Conservation (phyloP, 1,140 invertebrate species). For the Sipha flava region DNA sequence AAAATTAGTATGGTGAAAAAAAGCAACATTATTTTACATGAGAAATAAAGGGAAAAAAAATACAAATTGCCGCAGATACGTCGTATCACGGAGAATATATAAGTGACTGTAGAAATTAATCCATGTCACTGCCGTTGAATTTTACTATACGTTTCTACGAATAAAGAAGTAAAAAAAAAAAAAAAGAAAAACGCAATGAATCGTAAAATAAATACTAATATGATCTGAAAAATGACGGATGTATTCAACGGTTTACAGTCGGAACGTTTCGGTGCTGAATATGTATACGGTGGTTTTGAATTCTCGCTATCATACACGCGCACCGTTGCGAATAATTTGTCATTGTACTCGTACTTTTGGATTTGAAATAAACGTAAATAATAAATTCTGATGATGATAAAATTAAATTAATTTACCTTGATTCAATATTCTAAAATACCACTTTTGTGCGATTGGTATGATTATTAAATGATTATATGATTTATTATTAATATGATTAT, state of each 20-base stretch:
- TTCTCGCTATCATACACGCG: no score
- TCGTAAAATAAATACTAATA: background rate
- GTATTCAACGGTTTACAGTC: background rate
- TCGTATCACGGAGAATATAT: background rate
- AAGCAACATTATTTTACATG: background rate
- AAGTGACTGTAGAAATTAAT: slow-evolving; percentile 20
- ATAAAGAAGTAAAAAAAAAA: background rate
- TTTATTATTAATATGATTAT: no score
- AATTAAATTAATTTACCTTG: no score
- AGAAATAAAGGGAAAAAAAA: background rate
- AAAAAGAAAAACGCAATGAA: background rate
- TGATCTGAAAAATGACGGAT: background rate
- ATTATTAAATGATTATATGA: no score
- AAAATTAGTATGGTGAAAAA: slow-evolving; percentile 18
- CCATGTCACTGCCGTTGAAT: slow-evolving; percentile 6
- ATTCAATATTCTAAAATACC: no score
- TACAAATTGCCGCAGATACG: background rate
- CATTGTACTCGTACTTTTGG: no score
- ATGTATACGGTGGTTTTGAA: no score
- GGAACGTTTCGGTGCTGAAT: background rate
- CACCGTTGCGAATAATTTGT: no score
- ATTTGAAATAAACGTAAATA: no score
- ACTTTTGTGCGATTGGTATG: no score
- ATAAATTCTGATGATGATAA: no score
- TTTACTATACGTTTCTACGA: background rate